Conservation (phyloP, 2,888 invertebrate species). For the Hoplodrina ambigua region DNA sequence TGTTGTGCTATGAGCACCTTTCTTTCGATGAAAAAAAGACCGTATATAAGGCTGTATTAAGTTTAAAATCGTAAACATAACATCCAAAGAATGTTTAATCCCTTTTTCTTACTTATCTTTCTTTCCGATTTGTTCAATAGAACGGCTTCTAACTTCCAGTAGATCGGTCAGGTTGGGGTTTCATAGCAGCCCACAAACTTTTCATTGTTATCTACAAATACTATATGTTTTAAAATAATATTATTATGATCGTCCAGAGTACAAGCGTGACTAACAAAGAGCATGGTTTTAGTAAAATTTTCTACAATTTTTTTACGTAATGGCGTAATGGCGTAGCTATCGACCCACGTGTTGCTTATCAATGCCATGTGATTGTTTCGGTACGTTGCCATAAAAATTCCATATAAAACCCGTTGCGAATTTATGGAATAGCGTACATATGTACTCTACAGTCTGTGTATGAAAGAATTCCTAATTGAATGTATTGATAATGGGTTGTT, state of each 20-base stretch:
- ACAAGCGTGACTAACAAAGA: slow-evolving; percentile 57
- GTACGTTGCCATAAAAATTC: slow-evolving; percentile 79
- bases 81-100: not conserved
- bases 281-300: slow-evolving; percentile 57
- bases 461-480: slow-evolving; percentile 42
- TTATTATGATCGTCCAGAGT: slow-evolving; percentile 26
- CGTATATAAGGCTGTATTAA: not conserved
- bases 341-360: slow-evolving; percentile 83
- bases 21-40: not conserved
- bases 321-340: slow-evolving; percentile 67
- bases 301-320: slow-evolving; percentile 68
- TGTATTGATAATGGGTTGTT: slow-evolving; percentile 12
- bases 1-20: not conserved
- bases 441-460: slow-evolving; percentile 26
- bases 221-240: slow-evolving; percentile 26
- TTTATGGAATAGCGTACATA: slow-evolving; percentile 52
- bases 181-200: not conserved
- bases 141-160: not conserved
- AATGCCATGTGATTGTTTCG: slow-evolving; percentile 81
- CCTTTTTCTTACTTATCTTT: no score
- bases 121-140: not conserved
- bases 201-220: slow-evolving; percentile 1
- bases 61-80: not conserved
- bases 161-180: not conserved
- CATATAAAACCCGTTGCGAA: slow-evolving; percentile 71